Conservation (phyloP, 2,797 vertebrate species). For the Holocentrus rufus region DNA sequence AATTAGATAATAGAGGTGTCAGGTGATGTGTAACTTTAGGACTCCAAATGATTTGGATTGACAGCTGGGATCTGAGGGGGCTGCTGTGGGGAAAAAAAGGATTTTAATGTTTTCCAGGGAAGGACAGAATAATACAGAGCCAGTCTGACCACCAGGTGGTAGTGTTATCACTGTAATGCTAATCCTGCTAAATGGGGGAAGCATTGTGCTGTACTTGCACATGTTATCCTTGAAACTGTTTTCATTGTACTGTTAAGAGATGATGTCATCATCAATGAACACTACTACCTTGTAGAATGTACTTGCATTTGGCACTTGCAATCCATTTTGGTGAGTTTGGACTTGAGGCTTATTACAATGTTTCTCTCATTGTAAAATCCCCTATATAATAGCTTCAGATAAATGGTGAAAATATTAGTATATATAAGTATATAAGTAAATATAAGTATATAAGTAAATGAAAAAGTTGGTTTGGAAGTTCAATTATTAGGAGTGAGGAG, state of each 20-base stretch:
- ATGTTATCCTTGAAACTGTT: not conserved
- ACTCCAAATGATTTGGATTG: not conserved
- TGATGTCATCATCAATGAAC: not conserved
- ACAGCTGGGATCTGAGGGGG: not conserved
- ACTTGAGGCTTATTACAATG: not conserved
- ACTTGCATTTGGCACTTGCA: not conserved
- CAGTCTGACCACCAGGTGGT: conserved; percentile 67
- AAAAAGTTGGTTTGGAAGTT: too few species aligned
- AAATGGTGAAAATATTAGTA: too few species aligned
- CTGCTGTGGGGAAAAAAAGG: not conserved
- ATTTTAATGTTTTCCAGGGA: too few species aligned
- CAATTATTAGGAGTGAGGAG: too few species aligned
- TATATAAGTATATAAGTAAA: too few species aligned
- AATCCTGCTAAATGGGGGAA: not conserved
- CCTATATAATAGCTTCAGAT: not conserved
- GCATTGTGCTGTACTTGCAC: not conserved
- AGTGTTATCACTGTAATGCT: conserved; percentile 42
- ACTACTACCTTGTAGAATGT: not conserved
- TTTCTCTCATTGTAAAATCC: conserved; percentile 3
- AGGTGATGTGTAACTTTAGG: too few species aligned
- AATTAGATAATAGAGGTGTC: too few species aligned
- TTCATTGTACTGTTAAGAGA: not conserved
- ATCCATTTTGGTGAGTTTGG: not conserved
- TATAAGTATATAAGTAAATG: too few species aligned
- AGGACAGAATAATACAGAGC: not conserved